Percentiles rank a stretch among this genome's conserved stretches.
phyloP scores from a whole-genome alignment of 2,888 invertebrate species.

The Nineta flava region DNA sequence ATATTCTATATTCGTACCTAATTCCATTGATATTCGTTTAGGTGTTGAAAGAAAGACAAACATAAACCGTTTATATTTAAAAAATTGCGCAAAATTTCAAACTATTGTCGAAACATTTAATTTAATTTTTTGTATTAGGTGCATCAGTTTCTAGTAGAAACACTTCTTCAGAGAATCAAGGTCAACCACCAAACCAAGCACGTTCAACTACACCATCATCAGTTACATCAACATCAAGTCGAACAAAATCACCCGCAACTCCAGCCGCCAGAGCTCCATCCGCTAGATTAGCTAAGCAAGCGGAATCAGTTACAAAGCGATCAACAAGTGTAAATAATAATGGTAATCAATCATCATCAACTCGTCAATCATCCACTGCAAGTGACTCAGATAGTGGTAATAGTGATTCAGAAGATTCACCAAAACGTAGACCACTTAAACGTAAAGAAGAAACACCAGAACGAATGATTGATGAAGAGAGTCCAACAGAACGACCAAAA shows the following conservation, averaged over 20 bases:
- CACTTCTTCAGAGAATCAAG: conserved; percentile 22
- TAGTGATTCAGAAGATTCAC: conserved; percentile 18
- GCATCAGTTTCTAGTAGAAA: conserved; percentile 26
- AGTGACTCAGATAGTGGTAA: conserved; percentile 13
- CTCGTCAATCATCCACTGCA: conserved; percentile 7
- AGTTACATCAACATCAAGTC: conserved; percentile 41
- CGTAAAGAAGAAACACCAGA: conserved; percentile 14
- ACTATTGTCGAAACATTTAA: too few relatives aligned
- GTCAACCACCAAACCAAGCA: conserved; percentile 21
- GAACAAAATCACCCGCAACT: conserved; percentile 47
- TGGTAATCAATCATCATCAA: conserved; percentile 18
- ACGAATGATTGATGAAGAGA: conserved; percentile 17
- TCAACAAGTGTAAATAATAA: conserved; percentile 26
- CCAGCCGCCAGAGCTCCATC: conserved; percentile 26
- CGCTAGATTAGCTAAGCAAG: conserved; percentile 25
- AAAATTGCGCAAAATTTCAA: not conserved
- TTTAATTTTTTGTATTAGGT: not conserved
- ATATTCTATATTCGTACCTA: too few relatives aligned
- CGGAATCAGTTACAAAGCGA: conserved; percentile 39
- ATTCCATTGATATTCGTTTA: too few relatives aligned
- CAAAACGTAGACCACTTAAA: conserved; percentile 22
- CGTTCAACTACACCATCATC: conserved; percentile 50
- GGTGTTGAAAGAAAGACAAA: not conserved
- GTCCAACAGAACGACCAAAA: conserved; percentile 16
- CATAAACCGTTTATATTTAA: not conserved